Evolutionary conservation across 2,888 invertebrate species (phyloP), one percentile per base, ranked within the genome.

Genomic region (Rotaria macrura): DNA sequence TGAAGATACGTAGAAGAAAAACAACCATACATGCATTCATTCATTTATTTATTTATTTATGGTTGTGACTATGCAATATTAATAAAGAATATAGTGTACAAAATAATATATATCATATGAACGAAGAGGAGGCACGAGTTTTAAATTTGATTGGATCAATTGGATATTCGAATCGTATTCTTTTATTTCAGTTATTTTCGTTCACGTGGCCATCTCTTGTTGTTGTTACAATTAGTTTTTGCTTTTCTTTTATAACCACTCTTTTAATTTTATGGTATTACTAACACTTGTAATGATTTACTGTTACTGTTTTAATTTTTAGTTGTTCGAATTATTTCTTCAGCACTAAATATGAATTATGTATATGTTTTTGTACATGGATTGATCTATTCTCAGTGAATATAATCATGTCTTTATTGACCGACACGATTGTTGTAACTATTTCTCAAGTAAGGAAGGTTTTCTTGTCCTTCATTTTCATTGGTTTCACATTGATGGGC

Each of bases 341-440:
- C 23, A 23, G 7, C 23, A 6, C 23, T 52, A 6, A 52, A 52
- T 23, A 52, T 52, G 23, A 23, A 2, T 52, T 23, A 52, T 29
- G 57, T 29, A 4, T 29, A 4, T 57, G n/a, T 57, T 10, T 29
- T 57, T 57, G 29, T 29, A 65, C 34, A 65, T 65, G 14, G 12
- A 65, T 65, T 65, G 65, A 65, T n/a, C 65, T 34, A 34, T 65
- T 65, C 34, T 34, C n/a, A 40, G 17, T 34, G 52, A 34, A 14
- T 0, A 29, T 12, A 54, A 43, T 49, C 29, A 87, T 87, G 87
- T 84, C 85, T 38, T 34, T 87, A 40, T 84, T 87, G 47, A 55
- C 55, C 34, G 87, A 87, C 85, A 84, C 87, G 14, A 84, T 74
- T 57, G 57, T 86, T 25, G 87, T 87, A 14, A 72, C 85, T 17